Evolutionary conservation across 2,888 invertebrate genomes (phyloP), one percentile per base, ranked within the genome.

Genomic region (Megamerina dolium): DNA sequence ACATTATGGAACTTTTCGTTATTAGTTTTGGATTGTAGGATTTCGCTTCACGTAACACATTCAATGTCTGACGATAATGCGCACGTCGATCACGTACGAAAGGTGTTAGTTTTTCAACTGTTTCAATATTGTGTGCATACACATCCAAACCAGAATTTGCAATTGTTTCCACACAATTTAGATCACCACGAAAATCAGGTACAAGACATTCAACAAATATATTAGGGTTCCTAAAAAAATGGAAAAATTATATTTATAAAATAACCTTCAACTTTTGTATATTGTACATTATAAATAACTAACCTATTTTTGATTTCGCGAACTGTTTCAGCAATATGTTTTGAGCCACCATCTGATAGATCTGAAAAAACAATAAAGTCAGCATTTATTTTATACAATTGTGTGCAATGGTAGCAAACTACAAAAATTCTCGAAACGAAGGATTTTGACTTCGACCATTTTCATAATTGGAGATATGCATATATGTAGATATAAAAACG

Each of bases 91-190:
- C 99, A 46, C 99, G 77, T 1, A 99, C 96, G 65, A 83, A 87
- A 4, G 89, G 89, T 33, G 95, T 95, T 26, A 95, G 73, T 50
- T 82, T 75, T 63, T 91, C 90, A 0, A 96, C 95, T 0, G 99
- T 99, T 76, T 99, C 99, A 27, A 99, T 85, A 70, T 99, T 99
- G 70, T 99, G 99, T 1, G 97, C 97, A 59, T 87, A 97, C 26
- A 99, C 99, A 72, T 99, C 96, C 1, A 97, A 75, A 0, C 92
- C 92, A 45, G 88, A 83, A 14, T 75, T 66, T 0, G 86, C 90
- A 44, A 97, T 84, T 0, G 74, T 79, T 59, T 76, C 77, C 0
- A 97, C 83, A 57, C 83, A 80, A 5, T 79, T 75, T 36, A 81
- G 64, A 64, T 90, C 78, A 1, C 94, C 97, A 34, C 87, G 76